Evolutionary conservation across 2,113 vertebrate species (phyloP), one percentile per base, ranked within the genome.

Genomic region (Pyxicephalus adspersus): DNA sequence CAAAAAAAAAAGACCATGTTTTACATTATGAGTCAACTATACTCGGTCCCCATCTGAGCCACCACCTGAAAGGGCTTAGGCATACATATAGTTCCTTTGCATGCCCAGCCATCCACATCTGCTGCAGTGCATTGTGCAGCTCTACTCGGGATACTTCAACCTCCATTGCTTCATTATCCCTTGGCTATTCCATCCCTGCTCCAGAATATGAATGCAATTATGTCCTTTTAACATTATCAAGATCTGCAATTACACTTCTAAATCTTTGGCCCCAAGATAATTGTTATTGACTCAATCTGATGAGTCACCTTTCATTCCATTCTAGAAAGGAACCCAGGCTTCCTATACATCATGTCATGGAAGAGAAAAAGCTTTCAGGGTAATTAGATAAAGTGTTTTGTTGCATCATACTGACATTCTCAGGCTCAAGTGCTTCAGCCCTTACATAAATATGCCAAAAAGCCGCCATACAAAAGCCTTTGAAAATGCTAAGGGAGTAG

Each of bases 181-280:
- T 25, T 34, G 61, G 50, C 70, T 51, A 51, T 65, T 50, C 34
- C 60, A 73, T 73, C 55, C 55, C 26, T 23, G 78, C 57, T 50
- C 28, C 61, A 58, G 23, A 74, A 74, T 65, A 73, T 65, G 60
- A 74, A 74, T 74, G 28, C 29, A 74, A 74, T 81, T 81, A 74
- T 26, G 79, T 70, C 87, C 74, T 80, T 83, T 76, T 77, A 86
- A 88, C 84, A 72, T 72, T 85, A 86, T 86, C 88, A 87, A 72
- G 84, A 83, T 86, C 79, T 86, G 82, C 83, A 86, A 90, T 87
- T 85, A 86, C 7, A 51, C 60, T 84, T 78, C 83, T 0, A 0
- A 82, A 85, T 28, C 81, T 86, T 83, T 77, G 67, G 67, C 83
- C 86, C 84, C 87, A 89, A 86, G 63, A 67, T 88, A 90, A 89